phyloP scores from a whole-genome alignment of 2,888 invertebrate species.

The Polyommatus iphigenia region DNA sequence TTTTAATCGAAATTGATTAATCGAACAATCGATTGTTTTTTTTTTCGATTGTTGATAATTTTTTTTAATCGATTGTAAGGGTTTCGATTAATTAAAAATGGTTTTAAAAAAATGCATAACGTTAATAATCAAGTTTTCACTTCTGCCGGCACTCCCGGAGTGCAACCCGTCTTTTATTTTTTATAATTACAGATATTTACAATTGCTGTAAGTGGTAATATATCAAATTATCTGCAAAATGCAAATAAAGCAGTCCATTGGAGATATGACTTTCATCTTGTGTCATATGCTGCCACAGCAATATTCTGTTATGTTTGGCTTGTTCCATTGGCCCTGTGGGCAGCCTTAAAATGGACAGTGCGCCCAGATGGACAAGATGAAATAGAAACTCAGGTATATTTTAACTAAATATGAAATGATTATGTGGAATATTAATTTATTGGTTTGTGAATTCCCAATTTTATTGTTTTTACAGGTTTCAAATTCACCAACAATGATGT shows the following conservation, averaged over 20 bases:
- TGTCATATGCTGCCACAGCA: conserved; percentile 94
- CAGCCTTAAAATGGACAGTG: conserved; percentile 89
- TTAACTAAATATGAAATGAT: not conserved
- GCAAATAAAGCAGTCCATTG: conserved; percentile 86
- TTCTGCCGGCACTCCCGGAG: too few relatives aligned
- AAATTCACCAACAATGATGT: conserved; percentile 85
- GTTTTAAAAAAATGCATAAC: too few relatives aligned
- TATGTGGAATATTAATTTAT: not conserved
- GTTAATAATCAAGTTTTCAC: too few relatives aligned
- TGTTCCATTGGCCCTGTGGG: conserved; percentile 92
- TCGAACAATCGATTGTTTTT: too few relatives aligned
- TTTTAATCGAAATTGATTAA: too few relatives aligned
- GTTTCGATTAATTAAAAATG: too few relatives aligned
- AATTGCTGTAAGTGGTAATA: conserved; percentile 96
- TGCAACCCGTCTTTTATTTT: too few relatives aligned
- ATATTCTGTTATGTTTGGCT: conserved; percentile 94
- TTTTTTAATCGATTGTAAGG: too few relatives aligned
- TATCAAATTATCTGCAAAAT: conserved; percentile 93
- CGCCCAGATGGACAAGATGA: conserved; percentile 79
- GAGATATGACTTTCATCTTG: conserved; percentile 96
- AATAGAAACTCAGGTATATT: conserved; percentile 82
- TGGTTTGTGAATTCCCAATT: not conserved
- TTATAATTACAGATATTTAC: conserved; percentile 85
- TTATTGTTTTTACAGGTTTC: conserved; percentile 62
- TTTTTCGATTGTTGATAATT: too few relatives aligned